Evolutionary conservation across 2,113 vertebrate genomes (phyloP).

Genomic region (Burhinus oedicnemus): DNA sequence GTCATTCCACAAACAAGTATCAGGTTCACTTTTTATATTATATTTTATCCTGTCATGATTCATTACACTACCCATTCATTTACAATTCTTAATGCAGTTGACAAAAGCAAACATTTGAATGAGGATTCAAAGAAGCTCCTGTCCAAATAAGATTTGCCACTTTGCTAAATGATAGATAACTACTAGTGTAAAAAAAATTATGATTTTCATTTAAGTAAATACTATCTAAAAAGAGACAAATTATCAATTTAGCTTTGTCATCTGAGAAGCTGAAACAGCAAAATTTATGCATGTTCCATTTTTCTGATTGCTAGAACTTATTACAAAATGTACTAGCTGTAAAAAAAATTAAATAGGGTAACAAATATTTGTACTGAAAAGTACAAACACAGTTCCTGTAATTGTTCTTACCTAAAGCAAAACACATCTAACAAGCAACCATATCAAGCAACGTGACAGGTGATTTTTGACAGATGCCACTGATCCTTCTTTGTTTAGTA

Average conservation of each 20-base stretch:
- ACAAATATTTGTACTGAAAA: not conserved
- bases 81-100: not conserved
- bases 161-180: not conserved
- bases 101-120: not conserved
- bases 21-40: not conserved
- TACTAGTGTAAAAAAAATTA: not conserved
- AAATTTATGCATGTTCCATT: not conserved
- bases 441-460: constrained; percentile 17
- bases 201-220: not conserved
- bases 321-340: not conserved
- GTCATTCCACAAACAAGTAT: not conserved
- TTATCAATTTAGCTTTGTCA: not conserved
- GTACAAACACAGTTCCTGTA: not conserved
- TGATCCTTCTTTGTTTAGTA: constrained; percentile 53
- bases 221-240: not conserved
- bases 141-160: not conserved
- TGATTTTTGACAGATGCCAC: constrained; percentile 30
- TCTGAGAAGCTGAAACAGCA: not conserved
- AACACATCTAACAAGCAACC: not conserved
- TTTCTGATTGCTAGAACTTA: not conserved
- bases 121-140: not conserved
- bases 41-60: not conserved
- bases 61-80: not conserved
- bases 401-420: constrained; percentile 13
- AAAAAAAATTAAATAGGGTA: not conserved